Conservation (phyloP, 2,113 vertebrate species). For the Pycnonotus jocosus region DNA sequence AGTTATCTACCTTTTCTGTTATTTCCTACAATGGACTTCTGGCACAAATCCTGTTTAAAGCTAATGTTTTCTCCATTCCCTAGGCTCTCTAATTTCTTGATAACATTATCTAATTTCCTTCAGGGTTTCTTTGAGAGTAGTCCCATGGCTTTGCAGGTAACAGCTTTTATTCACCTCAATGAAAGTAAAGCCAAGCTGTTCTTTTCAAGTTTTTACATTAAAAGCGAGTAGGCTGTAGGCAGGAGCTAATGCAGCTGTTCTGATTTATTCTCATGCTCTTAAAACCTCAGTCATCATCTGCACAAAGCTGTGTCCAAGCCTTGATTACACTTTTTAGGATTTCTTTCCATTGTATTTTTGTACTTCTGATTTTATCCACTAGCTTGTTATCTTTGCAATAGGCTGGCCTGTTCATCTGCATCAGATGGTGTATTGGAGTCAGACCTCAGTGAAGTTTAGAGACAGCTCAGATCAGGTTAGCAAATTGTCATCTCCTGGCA, state of each 20-base stretch:
- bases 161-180: not conserved
- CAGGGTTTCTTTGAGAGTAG: conserved; percentile 33
- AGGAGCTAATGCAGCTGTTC: not conserved
- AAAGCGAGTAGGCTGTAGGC: not conserved
- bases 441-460: not conserved
- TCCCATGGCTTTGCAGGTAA: conserved; percentile 17
- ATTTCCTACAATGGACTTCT: conserved; percentile 48
- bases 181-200: not conserved
- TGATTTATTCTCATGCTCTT: not conserved
- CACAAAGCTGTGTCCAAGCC: not conserved
- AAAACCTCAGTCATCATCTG: not conserved
- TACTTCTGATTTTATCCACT: not conserved
- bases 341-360: not conserved
- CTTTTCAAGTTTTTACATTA: not conserved
- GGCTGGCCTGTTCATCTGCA: not conserved
- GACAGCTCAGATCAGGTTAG: not conserved
- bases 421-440: not conserved
- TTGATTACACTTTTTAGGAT: not conserved
- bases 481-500: conserved; percentile 38
- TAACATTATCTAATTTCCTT: conserved; percentile 59
- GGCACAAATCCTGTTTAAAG: not conserved
- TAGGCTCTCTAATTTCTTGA: conserved; percentile 6
- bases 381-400: not conserved
- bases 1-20: conserved; percentile 51
- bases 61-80: conserved; percentile 37